phyloP scores from a whole-genome alignment of 2,797 vertebrate species.

The Eulemur albifrons region DNA sequence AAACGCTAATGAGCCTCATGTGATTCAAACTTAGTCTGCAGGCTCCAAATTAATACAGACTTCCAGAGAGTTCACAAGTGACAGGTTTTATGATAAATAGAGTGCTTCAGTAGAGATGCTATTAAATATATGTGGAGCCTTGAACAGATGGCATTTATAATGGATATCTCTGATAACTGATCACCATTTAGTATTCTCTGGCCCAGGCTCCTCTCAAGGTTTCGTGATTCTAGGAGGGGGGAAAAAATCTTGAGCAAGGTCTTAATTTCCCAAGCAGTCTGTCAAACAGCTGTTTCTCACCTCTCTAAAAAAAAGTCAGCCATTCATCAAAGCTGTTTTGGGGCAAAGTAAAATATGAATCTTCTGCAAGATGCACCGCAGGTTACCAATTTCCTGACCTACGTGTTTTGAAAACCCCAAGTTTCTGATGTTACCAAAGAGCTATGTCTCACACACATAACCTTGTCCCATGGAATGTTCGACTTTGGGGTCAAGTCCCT shows the following conservation, averaged over 20 bases:
- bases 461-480: not conserved
- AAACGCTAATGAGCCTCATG: conserved; percentile 44
- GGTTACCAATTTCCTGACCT: not conserved
- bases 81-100: conserved; percentile 69
- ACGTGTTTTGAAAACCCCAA: not conserved
- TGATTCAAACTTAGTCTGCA: conserved; percentile 27
- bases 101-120: conserved; percentile 61
- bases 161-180: conserved; percentile 65
- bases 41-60: conserved; percentile 66
- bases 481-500: not conserved
- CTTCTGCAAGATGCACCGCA: not conserved
- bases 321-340: conserved; percentile 40
- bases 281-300: conserved; percentile 52
- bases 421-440: not conserved
- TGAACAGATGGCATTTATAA: conserved; percentile 74
- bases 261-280: conserved; percentile 68
- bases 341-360: conserved; percentile 15
- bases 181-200: conserved; percentile 64
- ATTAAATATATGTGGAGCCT: conserved; percentile 61
- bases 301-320: not conserved
- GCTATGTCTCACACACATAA: not conserved
- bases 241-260: not conserved
- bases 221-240: not conserved
- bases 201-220: conserved; percentile 27
- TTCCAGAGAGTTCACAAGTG: conserved; percentile 59